Conservation (phyloP, 2,888 invertebrate genomes). For the Alcis repandata region DNA sequence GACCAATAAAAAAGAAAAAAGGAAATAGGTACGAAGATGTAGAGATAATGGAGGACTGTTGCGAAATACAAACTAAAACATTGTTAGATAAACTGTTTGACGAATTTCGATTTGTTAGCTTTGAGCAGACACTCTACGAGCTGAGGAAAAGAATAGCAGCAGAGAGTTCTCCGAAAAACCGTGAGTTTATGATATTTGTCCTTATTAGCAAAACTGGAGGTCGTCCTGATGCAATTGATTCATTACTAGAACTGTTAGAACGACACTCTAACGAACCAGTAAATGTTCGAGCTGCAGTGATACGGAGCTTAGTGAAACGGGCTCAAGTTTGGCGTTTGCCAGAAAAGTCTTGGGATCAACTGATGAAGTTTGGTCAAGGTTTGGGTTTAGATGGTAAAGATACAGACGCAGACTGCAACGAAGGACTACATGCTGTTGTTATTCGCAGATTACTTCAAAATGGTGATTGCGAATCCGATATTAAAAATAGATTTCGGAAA, state of each 20-base stretch:
- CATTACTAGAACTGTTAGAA: conserved; percentile 59
- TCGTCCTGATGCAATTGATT: conserved; percentile 55
- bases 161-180: conserved; percentile 60
- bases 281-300: conserved; percentile 65
- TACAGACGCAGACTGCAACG: conserved; percentile 59
- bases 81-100: conserved; percentile 66
- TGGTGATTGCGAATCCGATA: conserved; percentile 40
- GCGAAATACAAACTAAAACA: conserved; percentile 35
- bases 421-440: conserved; percentile 70
- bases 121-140: conserved; percentile 63
- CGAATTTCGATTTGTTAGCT: conserved; percentile 65
- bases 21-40: not conserved
- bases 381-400: conserved; percentile 67
- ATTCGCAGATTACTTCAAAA: conserved; percentile 59
- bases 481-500: conserved; percentile 56
- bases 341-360: conserved; percentile 58
- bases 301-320: conserved; percentile 71
- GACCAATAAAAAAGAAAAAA: not conserved
- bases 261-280: conserved; percentile 66
- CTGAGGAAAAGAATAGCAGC: conserved; percentile 59
- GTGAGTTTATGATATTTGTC: conserved; percentile 71
- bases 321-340: conserved; percentile 68
- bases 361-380: conserved; percentile 63
- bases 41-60: not conserved
- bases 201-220: conserved; percentile 74